These are phyloP conservation scores for Pasiphila rectangulata DNA, from an alignment of 2,888 invertebrate species.

Conservation along the genomic window DNA sequence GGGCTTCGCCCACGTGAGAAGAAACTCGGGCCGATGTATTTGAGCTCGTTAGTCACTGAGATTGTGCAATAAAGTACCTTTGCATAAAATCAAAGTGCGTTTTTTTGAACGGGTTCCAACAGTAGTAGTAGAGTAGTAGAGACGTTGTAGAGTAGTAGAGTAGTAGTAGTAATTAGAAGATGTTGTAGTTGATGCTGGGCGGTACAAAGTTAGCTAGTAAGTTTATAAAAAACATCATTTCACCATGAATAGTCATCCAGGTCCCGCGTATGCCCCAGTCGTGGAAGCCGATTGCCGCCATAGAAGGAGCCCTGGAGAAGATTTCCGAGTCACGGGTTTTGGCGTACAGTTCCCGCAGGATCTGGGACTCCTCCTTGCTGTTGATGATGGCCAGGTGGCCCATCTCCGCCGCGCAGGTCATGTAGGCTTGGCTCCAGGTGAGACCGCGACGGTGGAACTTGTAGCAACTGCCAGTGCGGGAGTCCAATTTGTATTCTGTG, in stretches of 20 bases:
- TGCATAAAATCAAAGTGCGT: too few species aligned
- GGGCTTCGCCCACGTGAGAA: too few species aligned
- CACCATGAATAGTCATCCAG: slow-evolving; percentile 49
- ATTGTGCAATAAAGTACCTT: too few species aligned
- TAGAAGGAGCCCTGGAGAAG: slow-evolving; percentile 25
- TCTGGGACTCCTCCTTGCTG: neutral
- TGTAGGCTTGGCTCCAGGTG: neutral
- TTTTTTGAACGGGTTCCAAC: too few species aligned
- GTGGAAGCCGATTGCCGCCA: slow-evolving; percentile 41
- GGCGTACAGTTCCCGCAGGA: neutral
- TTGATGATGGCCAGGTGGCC: neutral
- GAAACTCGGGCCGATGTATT: too few species aligned
- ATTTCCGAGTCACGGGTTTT: slow-evolving; percentile 23
- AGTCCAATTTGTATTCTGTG: neutral
- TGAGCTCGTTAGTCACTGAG: too few species aligned
- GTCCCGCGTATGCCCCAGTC: slow-evolving; percentile 42
- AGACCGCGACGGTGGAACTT: neutral
- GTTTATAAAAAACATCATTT: neutral
- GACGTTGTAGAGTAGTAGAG: too few species aligned
- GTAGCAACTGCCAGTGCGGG: neutral
- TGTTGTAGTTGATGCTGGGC: too few species aligned
- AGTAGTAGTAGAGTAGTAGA: too few species aligned
- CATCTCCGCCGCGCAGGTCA: neutral
- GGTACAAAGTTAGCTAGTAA: neutral
- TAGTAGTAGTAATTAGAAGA: too few species aligned